Percentiles rank a stretch among this genome's conserved stretches.
Evolutionary conservation across 2,797 vertebrate genomes (phyloP).

Genomic region (Enteromius afrohamiltoni): DNA sequence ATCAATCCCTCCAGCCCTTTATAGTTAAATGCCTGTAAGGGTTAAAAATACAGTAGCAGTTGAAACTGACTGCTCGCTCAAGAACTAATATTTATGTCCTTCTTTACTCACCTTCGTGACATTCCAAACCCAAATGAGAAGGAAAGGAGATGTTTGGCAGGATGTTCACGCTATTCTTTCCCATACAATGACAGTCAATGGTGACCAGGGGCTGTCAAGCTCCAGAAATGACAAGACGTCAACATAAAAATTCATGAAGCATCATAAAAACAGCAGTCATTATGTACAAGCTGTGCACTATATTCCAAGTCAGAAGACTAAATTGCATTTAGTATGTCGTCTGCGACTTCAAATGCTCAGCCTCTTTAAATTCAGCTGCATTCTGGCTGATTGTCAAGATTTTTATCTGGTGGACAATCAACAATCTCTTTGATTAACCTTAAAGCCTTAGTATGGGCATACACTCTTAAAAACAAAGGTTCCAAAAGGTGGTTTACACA

Average conservation of each 20-base stretch:
- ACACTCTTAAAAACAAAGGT: neutral
- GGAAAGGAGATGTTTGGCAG: slow-evolving; percentile 7
- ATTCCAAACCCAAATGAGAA: neutral
- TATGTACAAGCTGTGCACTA: neutral
- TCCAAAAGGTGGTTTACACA: neutral
- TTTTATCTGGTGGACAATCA: neutral
- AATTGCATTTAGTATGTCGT: neutral
- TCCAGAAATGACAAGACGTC: slow-evolving; percentile 1
- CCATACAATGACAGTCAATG: neutral
- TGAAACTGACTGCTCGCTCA: neutral
- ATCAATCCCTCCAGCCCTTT: slow-evolving; percentile 19
- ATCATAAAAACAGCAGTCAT: neutral
- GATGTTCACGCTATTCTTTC: slow-evolving; percentile 11
- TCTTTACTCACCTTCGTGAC: slow-evolving; percentile 6
- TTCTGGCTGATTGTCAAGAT: neutral
- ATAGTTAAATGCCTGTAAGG: slow-evolving; percentile 29
- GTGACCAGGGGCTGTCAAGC: slow-evolving; percentile 1
- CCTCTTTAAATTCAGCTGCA: neutral
- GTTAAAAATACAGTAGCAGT: slow-evolving; percentile 15
- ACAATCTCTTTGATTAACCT: neutral
- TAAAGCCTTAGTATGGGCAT: too few species aligned
- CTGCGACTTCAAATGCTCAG: neutral
- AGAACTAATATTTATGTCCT: neutral
- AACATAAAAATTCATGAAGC: neutral
- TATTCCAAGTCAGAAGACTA: neutral